phyloP scores from a whole-genome alignment of 2,113 vertebrate genomes.

The Taurulus bubalis region DNA sequence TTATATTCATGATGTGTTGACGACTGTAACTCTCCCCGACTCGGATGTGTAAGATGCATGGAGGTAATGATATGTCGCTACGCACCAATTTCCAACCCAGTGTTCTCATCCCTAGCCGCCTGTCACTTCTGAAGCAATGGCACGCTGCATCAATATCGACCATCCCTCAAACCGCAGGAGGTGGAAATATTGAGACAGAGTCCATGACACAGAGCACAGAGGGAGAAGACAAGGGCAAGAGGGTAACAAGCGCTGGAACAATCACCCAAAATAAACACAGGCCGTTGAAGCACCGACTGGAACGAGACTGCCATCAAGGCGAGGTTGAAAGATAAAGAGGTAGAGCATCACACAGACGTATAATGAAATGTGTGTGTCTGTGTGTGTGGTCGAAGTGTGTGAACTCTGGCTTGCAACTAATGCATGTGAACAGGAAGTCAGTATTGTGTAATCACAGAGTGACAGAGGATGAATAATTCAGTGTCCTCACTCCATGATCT shows the following conservation, averaged over 20 bases:
- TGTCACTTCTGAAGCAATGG: conserved; percentile 49
- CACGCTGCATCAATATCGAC: conserved; percentile 36
- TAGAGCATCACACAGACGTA: conserved; percentile 12
- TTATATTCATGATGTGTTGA: conserved; percentile 22
- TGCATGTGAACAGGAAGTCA: conserved; percentile 48
- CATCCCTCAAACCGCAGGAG: conserved; percentile 18
- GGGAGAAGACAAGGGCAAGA: conserved; percentile 37
- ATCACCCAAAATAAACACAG: conserved; percentile 29
- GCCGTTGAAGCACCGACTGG: neutral
- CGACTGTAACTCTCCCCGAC: conserved; percentile 33
- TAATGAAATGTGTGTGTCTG: conserved; percentile 7
- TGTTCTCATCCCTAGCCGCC: conserved; percentile 52
- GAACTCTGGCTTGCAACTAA: conserved; percentile 56
- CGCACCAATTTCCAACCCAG: conserved; percentile 47
- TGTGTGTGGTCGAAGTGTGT: conserved; percentile 40
- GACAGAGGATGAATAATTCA: conserved; percentile 74
- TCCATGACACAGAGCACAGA: conserved; percentile 33
- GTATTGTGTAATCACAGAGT: conserved; percentile 47
- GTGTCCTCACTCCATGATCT: conserved; percentile 54
- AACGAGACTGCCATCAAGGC: neutral
- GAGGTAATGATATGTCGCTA: conserved; percentile 62
- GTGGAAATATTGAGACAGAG: conserved; percentile 24
- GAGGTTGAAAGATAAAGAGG: conserved; percentile 14
- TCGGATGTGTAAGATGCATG: conserved; percentile 39
- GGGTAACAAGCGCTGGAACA: conserved; percentile 31